Conservation (phyloP, 2,888 invertebrate genomes). For the Enchytraeus crypticus region DNA sequence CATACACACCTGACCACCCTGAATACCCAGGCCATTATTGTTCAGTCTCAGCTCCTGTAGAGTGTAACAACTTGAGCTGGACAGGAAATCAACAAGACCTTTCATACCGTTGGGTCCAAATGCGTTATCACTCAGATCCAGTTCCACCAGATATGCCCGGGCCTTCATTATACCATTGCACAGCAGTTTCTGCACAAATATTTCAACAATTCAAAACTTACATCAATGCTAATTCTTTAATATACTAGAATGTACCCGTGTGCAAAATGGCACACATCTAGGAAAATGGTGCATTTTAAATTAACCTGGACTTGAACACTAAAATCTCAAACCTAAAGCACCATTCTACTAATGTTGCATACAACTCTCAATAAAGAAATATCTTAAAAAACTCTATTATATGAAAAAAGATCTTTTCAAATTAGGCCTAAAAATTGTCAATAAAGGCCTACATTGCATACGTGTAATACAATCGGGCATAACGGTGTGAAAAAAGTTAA, state of each 20-base stretch:
- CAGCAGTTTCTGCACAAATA: conserved; percentile 55
- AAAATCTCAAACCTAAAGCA: not conserved
- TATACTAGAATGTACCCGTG: no score
- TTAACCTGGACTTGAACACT: not conserved
- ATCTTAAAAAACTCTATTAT: no score
- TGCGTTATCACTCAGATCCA: conserved; percentile 94
- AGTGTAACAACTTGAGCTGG: conserved; percentile 73
- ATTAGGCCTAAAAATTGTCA: no score
- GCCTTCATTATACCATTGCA: conserved; percentile 73
- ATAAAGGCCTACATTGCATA: no score
- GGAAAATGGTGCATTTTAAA: not conserved
- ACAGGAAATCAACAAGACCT: conserved; percentile 58
- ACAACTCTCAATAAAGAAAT: no score
- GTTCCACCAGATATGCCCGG: conserved; percentile 66
- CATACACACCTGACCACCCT: conserved; percentile 63
- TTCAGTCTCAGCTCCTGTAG: conserved; percentile 75
- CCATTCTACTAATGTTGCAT: no score
- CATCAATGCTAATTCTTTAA: not conserved
- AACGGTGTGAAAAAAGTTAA: no score
- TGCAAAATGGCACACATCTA: no score
- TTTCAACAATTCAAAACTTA: not conserved
- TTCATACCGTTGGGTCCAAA: conserved; percentile 57
- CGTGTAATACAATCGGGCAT: no score
- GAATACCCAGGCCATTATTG: conserved; percentile 88
- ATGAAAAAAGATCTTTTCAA: no score